Evolutionary conservation across 2,888 invertebrate species (phyloP).

Genomic region (Drosophila kambysellisi): DNA sequence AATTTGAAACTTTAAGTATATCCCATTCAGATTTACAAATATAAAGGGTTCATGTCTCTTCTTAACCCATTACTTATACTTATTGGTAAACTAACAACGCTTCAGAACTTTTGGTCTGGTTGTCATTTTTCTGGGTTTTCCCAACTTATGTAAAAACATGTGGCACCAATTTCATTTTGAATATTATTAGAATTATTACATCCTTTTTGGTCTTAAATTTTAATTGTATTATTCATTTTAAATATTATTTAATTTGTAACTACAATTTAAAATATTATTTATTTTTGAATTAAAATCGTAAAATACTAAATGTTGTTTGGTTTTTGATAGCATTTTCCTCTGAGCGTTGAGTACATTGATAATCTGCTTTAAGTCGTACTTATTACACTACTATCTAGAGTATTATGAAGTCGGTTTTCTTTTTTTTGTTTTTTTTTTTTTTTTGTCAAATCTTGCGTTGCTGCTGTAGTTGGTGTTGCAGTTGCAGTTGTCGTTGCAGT

Average conservation of each 20-base stretch:
- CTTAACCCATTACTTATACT: neutral
- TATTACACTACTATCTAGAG: neutral
- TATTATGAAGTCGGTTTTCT: neutral
- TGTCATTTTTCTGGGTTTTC: neutral
- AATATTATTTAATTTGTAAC: neutral
- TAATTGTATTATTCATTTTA: neutral
- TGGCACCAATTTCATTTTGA: neutral
- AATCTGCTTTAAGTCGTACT: neutral
- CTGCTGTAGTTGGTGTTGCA: constrained; percentile 14
- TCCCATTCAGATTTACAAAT: neutral
- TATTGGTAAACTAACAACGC: neutral
- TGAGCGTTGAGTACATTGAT: neutral
- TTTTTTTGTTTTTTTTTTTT: constrained; percentile 15
- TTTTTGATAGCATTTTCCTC: neutral
- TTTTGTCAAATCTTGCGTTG: constrained; percentile 50
- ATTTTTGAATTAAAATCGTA: neutral
- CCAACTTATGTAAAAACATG: neutral
- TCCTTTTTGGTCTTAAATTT: neutral
- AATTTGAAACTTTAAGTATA: neutral
- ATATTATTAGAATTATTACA: neutral
- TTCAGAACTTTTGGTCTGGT: neutral
- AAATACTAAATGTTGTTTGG: neutral
- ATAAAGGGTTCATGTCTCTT: neutral
- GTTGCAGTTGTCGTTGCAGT: constrained; percentile 6
- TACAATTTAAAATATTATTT: neutral